phyloP scores from a whole-genome alignment of 2,797 vertebrate species.

The Tolypeutes matacus region DNA sequence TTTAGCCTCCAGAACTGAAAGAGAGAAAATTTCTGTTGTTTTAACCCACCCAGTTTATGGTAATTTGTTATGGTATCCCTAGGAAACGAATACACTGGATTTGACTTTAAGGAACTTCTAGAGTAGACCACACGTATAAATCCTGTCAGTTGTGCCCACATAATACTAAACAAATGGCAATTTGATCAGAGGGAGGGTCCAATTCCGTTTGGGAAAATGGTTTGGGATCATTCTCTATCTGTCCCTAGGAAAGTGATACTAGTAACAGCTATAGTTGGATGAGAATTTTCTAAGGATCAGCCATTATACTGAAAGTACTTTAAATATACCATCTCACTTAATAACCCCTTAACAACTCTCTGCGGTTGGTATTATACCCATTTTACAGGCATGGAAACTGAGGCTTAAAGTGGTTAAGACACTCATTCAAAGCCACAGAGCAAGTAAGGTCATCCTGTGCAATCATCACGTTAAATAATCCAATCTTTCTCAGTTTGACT shows the following conservation, averaged over 20 bases:
- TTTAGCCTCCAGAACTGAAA: no score
- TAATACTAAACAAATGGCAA: background rate
- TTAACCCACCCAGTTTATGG: no score
- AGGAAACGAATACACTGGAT: background rate
- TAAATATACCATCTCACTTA: background rate
- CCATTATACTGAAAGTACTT: background rate
- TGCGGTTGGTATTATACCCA: background rate
- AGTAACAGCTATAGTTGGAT: background rate
- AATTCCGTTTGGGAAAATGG: background rate
- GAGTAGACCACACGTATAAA: background rate
- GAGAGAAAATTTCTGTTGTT: no score
- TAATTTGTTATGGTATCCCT: no score
- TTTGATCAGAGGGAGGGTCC: background rate
- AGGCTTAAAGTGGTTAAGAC: background rate
- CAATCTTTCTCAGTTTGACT: background rate
- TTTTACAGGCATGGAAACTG: no score
- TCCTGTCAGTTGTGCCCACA: background rate
- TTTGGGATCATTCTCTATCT: background rate
- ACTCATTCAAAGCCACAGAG: background rate
- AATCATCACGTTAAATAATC: background rate
- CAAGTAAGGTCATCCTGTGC: background rate
- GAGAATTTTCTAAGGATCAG: background rate
- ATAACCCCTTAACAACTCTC: background rate
- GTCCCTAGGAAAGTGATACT: background rate
- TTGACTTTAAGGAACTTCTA: background rate